Base-by-base conservation (phyloP, 2,888 invertebrate genomes). In the Adelphocoris suturalis region DNA sequence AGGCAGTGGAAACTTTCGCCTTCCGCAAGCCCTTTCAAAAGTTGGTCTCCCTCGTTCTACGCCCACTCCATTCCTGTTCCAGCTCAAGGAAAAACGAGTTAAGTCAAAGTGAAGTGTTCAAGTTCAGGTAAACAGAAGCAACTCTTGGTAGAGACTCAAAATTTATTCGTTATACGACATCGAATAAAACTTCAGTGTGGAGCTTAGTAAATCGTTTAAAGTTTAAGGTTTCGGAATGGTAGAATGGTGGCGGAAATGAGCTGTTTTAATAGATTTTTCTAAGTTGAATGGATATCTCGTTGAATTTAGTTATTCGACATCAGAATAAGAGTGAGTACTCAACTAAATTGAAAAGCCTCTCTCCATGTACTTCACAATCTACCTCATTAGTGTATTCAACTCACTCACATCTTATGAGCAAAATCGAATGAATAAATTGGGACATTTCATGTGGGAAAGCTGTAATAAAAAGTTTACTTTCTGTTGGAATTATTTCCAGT, bases 91-190 rank as follows among this genome's bases (percentile, higher is more conserved):
- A 85, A 85, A 85, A 85, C 85, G 23, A 85, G 85, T 85, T 85
- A 61, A 61, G 61, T 28, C 61, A 57, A 85, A 85, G 85, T 85
- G 85, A 85, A 85, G 61, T 85, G 85, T 85, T 85, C 85, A 57
- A 85, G 85, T 85, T 85, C 57, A 85, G 85, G 85, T 85, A 85
- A 85, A 85, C 85, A 85, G 82, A 52, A 82, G 61, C 55, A 55
- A 57, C 52, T 37, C 52, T n/a, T 57, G 57, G 57, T 13, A 85
- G 85, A 27, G 19, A 82, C 23, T 57, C 37, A 23, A 12, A 85
- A 85, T 85, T 61, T 57, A 85, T 85, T 85, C 61, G 61, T 85
- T 61, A 46, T 61, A 28, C 85, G 52, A 57, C 57, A 57, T 57
- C 52, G 52, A 82, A 82, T 82, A 19, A 82, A 82, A 82, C 82